Base-by-base conservation (phyloP, 2,888 invertebrate species). In the Nesidiocoris tenuis region DNA sequence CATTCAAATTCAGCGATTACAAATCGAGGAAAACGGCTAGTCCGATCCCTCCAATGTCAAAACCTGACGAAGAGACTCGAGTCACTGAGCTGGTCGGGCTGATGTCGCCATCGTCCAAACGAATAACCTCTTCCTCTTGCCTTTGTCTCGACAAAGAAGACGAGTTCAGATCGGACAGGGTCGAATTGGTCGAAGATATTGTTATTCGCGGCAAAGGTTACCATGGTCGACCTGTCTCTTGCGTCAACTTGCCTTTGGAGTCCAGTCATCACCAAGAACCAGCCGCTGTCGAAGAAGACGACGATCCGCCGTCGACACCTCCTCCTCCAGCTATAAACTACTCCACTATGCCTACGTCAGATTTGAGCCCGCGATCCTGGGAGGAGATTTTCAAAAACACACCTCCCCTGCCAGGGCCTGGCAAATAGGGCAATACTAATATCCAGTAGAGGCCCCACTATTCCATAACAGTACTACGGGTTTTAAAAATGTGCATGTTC, bases 361-460 rank as follows among this genome's bases (percentile, higher is more conserved):
- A 19, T 71, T 71, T 61, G 84, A 86, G 61, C 83, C 84, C 71
- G 85, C 86, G 68, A 85, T 86, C 81, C 85, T 87, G 77, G 85
- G 85, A 76, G 82, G 84, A 75, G 84, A 86, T 81, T 85, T 86
- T 65, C 86, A 85, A 80, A 85, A 86, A 79, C 83, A 85, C 80
- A 80, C 86, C 80, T 85, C 86, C 78, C 85, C 86, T 78, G 24
- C 75, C 75, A 19, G 67, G 67, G 0, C 61, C 19, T 5, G 75
- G 61, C n/a, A 21, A 72, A 23, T 25, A 16, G n/a, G 2, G 12
- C 39, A 12, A 16, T 25, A 39, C 63, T 55, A 39, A 39, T 39
- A 7, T 57, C 3, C 54, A 22, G n/a, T n/a, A n/a, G n/a, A n/a
- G n/a, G n/a, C 39, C 54, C 54, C 54, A 25, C 5, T 55, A 68